Conservation (phyloP, 2,113 vertebrate species). For the Hemibates koningsi region DNA sequence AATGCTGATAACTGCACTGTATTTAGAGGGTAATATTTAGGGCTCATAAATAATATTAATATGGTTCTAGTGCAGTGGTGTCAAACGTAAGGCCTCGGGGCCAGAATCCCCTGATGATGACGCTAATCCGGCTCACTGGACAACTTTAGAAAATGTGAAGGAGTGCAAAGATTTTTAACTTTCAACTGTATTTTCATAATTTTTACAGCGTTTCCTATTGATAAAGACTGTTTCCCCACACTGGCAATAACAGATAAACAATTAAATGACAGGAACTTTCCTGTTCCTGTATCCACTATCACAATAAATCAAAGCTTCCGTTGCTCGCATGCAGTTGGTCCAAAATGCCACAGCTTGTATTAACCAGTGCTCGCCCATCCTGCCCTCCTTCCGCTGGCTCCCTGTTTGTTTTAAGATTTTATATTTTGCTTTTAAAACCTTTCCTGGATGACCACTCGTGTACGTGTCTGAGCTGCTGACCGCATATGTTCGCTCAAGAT, state of each 20-base stretch:
- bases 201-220: accelerated
- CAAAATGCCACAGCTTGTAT: not conserved
- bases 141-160: not conserved
- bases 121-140: not conserved
- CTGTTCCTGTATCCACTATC: not conserved
- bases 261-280: not conserved
- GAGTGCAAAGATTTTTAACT: not conserved
- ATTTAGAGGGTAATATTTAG: not conserved
- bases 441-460: not conserved
- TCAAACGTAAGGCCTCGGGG: not conserved
- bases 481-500: not conserved
- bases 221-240: not conserved
- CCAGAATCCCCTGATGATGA: not conserved
- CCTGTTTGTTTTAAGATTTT: not conserved
- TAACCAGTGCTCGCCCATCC: not conserved
- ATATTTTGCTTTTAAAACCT: not conserved
- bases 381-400: accelerated
- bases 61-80: not conserved
- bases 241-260: not conserved
- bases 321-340: not conserved
- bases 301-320: accelerated
- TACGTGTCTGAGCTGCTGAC: not conserved
- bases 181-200: accelerated
- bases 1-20: not conserved
- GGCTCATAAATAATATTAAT: not conserved